Evolutionary conservation across 2,888 invertebrate species (phyloP).

Genomic region (Erynnis tages): DNA sequence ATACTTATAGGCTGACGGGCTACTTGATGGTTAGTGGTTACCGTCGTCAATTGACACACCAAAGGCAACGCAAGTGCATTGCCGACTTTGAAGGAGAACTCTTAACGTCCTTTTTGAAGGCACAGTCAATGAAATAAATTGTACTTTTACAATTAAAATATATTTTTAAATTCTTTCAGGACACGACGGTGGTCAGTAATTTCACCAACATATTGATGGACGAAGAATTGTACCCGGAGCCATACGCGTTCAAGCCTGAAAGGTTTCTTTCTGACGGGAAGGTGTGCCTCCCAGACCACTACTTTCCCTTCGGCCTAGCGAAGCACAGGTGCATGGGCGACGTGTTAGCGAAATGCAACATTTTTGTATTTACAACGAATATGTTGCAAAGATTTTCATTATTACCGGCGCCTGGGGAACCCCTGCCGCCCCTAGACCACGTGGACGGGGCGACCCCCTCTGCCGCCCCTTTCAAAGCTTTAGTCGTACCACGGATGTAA

Average conservation of each 20-base stretch:
- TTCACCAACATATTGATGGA: constrained; percentile 87
- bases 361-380: constrained; percentile 88
- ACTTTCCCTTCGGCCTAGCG: constrained; percentile 89
- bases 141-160: background rate
- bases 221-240: constrained; percentile 84
- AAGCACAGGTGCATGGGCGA: constrained; percentile 93
- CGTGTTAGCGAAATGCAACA: constrained; percentile 86
- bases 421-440: constrained; percentile 84
- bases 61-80: no score
- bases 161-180: constrained; percentile 62
- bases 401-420: constrained; percentile 83
- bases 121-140: no score
- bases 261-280: constrained; percentile 85
- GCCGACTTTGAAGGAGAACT: no score
- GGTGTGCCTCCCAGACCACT: constrained; percentile 84
- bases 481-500: constrained; percentile 76
- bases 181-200: constrained; percentile 90
- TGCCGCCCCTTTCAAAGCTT: constrained; percentile 86
- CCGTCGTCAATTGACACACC: no score
- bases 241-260: constrained; percentile 87
- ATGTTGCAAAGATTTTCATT: constrained; percentile 88
- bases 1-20: no score
- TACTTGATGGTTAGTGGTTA: no score
- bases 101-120: no score
- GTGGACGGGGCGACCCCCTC: constrained; percentile 90